A percentile compares a stretch with the other conserved stretches of the same genome.
Conservation (phyloP, 2,888 invertebrate species). For the Apocheima hispidaria region DNA sequence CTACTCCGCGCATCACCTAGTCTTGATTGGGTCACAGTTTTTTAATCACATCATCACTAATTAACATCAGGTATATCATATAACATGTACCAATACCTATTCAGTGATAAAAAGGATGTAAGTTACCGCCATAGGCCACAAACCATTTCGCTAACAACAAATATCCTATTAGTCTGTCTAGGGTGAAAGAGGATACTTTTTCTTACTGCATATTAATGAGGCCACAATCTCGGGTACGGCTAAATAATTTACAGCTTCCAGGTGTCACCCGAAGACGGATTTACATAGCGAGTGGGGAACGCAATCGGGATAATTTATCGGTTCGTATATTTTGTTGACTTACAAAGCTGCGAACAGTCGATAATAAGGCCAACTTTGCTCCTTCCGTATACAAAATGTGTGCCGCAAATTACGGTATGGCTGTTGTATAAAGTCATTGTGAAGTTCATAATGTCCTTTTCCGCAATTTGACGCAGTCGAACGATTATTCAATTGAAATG, state of each 20-base stretch:
- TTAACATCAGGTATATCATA: too few species aligned
- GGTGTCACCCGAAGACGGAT: slow-evolving; percentile 74
- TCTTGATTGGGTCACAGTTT: too few species aligned
- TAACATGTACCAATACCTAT: too few species aligned
- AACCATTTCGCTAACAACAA: slow-evolving; percentile 10
- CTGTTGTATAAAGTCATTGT: slow-evolving; percentile 33
- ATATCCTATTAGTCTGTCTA: slow-evolving; percentile 13
- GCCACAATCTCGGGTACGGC: slow-evolving; percentile 76
- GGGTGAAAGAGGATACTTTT: slow-evolving; percentile 59
- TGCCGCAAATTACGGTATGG: slow-evolving; percentile 49
- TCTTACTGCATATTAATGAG: slow-evolving; percentile 78
- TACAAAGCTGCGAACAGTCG: slow-evolving; percentile 62
- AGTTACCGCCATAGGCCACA: background rate
- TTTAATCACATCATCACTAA: too few species aligned
- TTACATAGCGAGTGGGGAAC: slow-evolving; percentile 64
- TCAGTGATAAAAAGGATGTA: background rate
- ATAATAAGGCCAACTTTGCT: slow-evolving; percentile 51
- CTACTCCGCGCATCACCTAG: too few species aligned
- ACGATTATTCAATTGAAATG: slow-evolving; percentile 20
- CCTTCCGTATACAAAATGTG: slow-evolving; percentile 42
- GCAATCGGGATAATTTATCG: slow-evolving; percentile 63
- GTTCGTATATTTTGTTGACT: slow-evolving; percentile 63
- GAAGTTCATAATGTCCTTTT: slow-evolving; percentile 28
- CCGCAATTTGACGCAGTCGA: slow-evolving; percentile 23
- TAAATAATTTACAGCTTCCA: slow-evolving; percentile 79